Base-by-base conservation (phyloP, 1,140 invertebrate species). In the Bombus superbus region DNA sequence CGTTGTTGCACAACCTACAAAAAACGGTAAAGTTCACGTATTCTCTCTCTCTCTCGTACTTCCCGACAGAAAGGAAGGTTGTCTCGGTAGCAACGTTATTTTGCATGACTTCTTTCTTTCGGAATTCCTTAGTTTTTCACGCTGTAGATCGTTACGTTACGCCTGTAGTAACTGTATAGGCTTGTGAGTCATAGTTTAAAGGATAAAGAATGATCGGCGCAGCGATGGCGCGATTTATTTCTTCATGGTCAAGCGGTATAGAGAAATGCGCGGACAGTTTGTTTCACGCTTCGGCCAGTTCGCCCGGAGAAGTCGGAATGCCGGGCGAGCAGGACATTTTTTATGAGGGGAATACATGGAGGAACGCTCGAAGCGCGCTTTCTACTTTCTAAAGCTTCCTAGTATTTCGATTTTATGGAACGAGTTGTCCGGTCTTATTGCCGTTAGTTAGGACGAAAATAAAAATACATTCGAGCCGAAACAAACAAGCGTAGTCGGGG, bases 201-300 rank as follows among this genome's bases (percentile, higher is more conserved):
- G 47, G 68, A 85, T 80, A 62, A 57, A 71, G 76, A 85, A 71
- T 57, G 83, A 80, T 80, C 76, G 75, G 53, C 74, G 40, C 42
- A 42, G 42, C 40, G 66, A 42, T 64, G 38, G 38, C 3, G 66
- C 53, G 77, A 85, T 85, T 80, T 80, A 80, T 72, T 80, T 80
- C 68, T 85, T 80, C 76, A 85, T 72, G 68, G 68, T 80, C 68
- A 80, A 69, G 53, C n/a, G 83, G 68, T 62, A 40, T 47, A 40
- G 76, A 85, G 77, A 80, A 85, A 80, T 80, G 66, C 35, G 83
- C 42, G 47, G 69, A 85, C 47, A 47, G 53, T 80, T 80, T 40
- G 83, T 44, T 85, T 80, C 77, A 62, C 83, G 83, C 68, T 85
- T 72, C 68, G 57, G 3, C 10, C 68, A 35, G 28, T 53, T 72